Evolutionary conservation across 2,888 invertebrate species (phyloP).

Genomic region (Dysmachus trigonus): DNA sequence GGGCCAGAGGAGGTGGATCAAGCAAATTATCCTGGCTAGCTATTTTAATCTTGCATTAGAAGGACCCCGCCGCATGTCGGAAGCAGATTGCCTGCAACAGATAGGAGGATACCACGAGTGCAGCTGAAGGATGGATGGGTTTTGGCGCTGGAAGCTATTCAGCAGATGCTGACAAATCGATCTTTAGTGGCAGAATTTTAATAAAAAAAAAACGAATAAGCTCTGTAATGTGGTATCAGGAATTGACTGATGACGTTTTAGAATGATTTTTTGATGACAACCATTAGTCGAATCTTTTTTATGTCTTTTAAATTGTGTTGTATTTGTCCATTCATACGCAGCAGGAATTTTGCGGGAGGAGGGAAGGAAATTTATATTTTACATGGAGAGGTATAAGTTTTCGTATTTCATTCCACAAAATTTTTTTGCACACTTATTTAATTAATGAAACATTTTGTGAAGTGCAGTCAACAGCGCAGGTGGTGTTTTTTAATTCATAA

Average conservation of each 20-base stretch:
- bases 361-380: neutral
- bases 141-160: neutral
- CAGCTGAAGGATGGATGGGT: neutral
- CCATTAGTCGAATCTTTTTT: neutral
- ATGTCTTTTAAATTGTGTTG: neutral
- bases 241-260: neutral
- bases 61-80: neutral
- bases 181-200: neutral
- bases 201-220: neutral
- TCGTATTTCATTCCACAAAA: too few species aligned
- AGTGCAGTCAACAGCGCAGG: too few species aligned
- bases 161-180: neutral
- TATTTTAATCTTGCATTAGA: neutral
- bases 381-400: too few species aligned
- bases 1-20: neutral
- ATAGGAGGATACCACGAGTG: neutral
- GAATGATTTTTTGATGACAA: neutral
- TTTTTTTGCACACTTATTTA: too few species aligned
- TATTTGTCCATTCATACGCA: too few species aligned
- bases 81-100: neutral
- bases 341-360: too few species aligned
- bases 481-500: too few species aligned
- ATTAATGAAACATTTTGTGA: too few species aligned
- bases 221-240: neutral
- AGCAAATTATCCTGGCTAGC: neutral